Evolutionary conservation across 2,888 invertebrate species (phyloP), one percentile per base, ranked within the genome.

Genomic region (Linnaemya tessellans): DNA sequence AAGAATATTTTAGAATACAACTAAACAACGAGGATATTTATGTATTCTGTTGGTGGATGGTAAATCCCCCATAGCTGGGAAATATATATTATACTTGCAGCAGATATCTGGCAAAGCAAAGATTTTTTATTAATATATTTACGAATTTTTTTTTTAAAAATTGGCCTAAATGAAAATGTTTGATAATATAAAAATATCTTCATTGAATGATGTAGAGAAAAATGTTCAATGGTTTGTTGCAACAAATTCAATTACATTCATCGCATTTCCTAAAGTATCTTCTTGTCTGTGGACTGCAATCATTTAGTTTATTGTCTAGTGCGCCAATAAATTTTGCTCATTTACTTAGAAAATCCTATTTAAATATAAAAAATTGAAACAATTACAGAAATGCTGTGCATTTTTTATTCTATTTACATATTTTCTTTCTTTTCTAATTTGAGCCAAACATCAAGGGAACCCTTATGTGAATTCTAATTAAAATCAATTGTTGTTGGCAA

Each of bases 401-500:
- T 60, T 77, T n/a, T 62, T 15, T 73, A 65, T 58, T 30, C 9
- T 20, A 84, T 80, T 78, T 74, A 77, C 67, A 77, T 68, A 51
- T 30, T n/a, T 71, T 71, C 20, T 25, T 22, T 30, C 30, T 49
- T 49, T 18, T 46, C 43, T 15, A 54, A 54, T 62, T 9, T 51
- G 30, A 75, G 43, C 43, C 75, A 85, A 82, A 80, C 71, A 71
- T 67, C 85, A 75, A 74, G 85, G 82, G 85, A 85, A 71, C 79
- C 71, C 85, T 85, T 82, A 71, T 85, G 81, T 80, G 71, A 67
- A 67, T 79, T 85, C 85, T 82, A 85, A 85, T 85, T 85, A 85
- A 85, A 85, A 85, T 85, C 85, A 85, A 85, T 85, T 82, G 85
- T 84, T 85, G 82, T 83, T 83, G 49, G 71, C 82, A 71, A 83